Evolutionary conservation across 2,888 invertebrate genomes (phyloP), one percentile per base, ranked within the genome.

Genomic region (Teinopalpus imperialis): DNA sequence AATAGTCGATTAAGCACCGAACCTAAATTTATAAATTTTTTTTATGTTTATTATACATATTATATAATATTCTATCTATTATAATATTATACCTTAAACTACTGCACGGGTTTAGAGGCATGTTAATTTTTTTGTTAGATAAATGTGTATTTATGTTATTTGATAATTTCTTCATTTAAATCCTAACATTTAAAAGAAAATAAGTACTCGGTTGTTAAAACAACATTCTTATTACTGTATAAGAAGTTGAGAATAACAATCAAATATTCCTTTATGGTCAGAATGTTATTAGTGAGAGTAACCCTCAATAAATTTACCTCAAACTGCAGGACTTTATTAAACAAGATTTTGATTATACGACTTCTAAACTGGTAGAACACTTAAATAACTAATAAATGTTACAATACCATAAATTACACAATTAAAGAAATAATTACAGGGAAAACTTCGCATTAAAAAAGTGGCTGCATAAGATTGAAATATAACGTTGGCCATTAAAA

Each of bases 371-470:
- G 31, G 30, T 31, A 23, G 48, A 47, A 52, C 20, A 41, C 32
- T 31, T 40, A 35, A 44, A 37, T n/a, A 35, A 61, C 64, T 56
- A 13, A 9, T 37, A 48, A 45, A 29, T 27, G 60, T 65, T 60
- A 54, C 66, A 63, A 54, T 56, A 53, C 57, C 63, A 79, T 82
- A 81, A 81, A 81, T 74, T 68, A 75, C 63, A 72, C 72, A 81
- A 78, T 81, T 77, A 77, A 66, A 54, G 49, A 52, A 56, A 54
- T 72, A 70, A 81, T 74, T 71, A 71, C 58, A 54, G 59, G 60
- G 76, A 81, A 81, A 81, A 81, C 65, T 57, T 57, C 58, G 55
- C 62, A 55, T 59, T 59, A 61, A 60, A 53, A 61, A 54, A 50
- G 46, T 56, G 40, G 50, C 51, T 44, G 44, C 54, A 54, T 59